Evolutionary conservation across 1,140 invertebrate species (phyloP).

Genomic region (Apis dorsata): DNA sequence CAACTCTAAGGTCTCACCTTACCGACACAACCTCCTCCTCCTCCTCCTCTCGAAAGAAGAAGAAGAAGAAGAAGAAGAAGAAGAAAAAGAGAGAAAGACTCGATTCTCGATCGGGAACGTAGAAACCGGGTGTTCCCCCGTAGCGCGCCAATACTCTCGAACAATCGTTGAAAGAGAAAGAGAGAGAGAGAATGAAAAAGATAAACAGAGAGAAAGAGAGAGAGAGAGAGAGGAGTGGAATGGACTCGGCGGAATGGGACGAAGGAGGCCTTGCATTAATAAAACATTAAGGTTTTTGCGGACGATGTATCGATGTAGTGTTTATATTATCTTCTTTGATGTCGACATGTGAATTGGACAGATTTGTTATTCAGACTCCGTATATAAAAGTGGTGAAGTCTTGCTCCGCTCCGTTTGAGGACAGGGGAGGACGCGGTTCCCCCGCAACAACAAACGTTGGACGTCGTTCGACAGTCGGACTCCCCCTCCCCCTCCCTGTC

Average conservation of each 20-base stretch:
- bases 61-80: too few relatives aligned
- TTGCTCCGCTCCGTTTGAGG: slow-evolving; percentile 79
- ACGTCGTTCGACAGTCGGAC: slow-evolving; percentile 66
- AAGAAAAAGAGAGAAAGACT: too few relatives aligned
- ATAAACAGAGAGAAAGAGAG: too few relatives aligned
- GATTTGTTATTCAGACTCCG: slow-evolving; percentile 81
- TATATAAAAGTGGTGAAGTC: slow-evolving; percentile 81
- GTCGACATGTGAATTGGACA: slow-evolving; percentile 81
- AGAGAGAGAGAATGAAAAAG: slow-evolving; percentile 30
- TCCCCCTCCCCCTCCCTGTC: slow-evolving; percentile 12
- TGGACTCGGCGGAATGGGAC: slow-evolving; percentile 46
- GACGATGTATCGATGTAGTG: slow-evolving; percentile 81
- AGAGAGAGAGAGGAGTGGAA: slow-evolving; percentile 37
- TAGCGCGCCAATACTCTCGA: slow-evolving; percentile 46
- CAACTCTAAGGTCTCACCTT: too few relatives aligned
- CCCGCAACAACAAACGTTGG: slow-evolving; percentile 59
- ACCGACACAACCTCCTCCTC: neutral
- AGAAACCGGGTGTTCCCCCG: slow-evolving; percentile 53
- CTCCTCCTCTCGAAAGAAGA: too few relatives aligned
- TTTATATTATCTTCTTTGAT: slow-evolving; percentile 82
- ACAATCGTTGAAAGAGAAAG: neutral
- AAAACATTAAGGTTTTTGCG: slow-evolving; percentile 81
- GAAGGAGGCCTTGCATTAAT: slow-evolving; percentile 77
- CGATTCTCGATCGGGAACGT: neutral
- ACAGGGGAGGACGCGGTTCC: slow-evolving; percentile 65